phyloP scores from a whole-genome alignment of 2,797 vertebrate species.

The Karalla daura region DNA sequence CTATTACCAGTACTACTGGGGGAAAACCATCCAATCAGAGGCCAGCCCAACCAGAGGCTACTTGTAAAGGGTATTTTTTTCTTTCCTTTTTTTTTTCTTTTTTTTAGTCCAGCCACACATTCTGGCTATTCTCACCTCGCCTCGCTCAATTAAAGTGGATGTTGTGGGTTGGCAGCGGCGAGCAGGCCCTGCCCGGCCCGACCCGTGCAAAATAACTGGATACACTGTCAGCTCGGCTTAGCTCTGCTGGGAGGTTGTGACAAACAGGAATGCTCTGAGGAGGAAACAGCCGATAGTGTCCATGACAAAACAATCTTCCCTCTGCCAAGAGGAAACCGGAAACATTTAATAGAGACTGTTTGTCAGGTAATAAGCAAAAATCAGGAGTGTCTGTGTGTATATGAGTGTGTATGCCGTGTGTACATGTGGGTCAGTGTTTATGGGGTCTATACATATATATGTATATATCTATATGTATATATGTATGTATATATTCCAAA shows the following conservation, averaged over 20 bases:
- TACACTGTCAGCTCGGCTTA: constrained; percentile 26
- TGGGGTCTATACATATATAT: too few species aligned
- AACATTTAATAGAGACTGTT: constrained; percentile 36
- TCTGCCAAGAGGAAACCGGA: constrained; percentile 29
- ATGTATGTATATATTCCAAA: constrained; percentile 20
- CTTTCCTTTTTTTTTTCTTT: too few species aligned
- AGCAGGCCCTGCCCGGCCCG: constrained; percentile 4
- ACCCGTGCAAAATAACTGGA: constrained; percentile 9
- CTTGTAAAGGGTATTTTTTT: constrained; percentile 35
- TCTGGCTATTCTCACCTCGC: constrained; percentile 35
- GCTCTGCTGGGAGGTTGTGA: constrained; percentile 35
- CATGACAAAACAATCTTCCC: constrained; percentile 27
- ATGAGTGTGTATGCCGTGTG: neutral
- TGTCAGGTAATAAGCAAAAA: neutral
- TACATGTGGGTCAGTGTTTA: too few species aligned
- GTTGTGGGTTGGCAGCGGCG: constrained; percentile 4
- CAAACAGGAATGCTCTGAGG: constrained; percentile 50
- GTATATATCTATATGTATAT: too few species aligned
- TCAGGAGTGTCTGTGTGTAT: neutral
- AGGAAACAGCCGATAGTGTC: constrained; percentile 24
- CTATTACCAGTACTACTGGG: constrained; percentile 5
- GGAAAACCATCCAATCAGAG: constrained; percentile 4
- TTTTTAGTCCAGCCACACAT: constrained; percentile 27
- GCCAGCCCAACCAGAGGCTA: neutral
- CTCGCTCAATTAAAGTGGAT: constrained; percentile 37